Evolutionary conservation across 2,797 vertebrate genomes (phyloP).

Genomic region (Clarias platycephalus): DNA sequence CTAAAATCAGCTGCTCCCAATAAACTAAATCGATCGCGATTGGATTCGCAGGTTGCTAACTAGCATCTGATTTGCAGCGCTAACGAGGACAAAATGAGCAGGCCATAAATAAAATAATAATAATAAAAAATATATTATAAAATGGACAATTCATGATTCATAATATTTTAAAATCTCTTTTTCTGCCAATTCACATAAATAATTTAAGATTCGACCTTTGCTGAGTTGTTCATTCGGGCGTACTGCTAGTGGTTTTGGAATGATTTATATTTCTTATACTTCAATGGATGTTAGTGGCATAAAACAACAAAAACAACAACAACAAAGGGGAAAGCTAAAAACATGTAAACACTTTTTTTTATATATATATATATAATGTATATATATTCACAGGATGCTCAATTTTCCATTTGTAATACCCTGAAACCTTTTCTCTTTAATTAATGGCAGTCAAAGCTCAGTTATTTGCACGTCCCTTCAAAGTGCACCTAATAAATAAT

Average conservation of each 20-base stretch:
- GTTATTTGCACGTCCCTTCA: neutral
- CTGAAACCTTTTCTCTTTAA: neutral
- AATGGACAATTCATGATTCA: neutral
- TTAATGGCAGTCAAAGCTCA: constrained; percentile 28
- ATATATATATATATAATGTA: no score
- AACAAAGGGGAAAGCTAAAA: neutral
- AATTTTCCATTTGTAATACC: neutral
- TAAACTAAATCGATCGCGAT: neutral
- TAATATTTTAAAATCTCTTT: neutral
- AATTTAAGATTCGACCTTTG: neutral
- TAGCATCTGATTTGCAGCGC: neutral
- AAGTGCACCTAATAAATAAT: constrained; percentile 18
- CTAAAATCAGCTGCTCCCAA: neutral
- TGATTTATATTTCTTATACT: neutral
- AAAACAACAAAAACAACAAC: neutral
- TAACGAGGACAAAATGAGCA: neutral
- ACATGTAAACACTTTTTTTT: constrained; percentile 15
- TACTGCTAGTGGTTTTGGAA: neutral
- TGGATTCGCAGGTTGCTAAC: neutral
- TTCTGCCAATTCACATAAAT: neutral
- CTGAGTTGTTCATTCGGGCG: constrained; percentile 4
- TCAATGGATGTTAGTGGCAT: neutral
- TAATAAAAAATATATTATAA: no score
- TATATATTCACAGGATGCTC: neutral
- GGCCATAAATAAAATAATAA: neutral